Conservation (phyloP, 1,140 invertebrate species). For the Sinella curviseta region DNA sequence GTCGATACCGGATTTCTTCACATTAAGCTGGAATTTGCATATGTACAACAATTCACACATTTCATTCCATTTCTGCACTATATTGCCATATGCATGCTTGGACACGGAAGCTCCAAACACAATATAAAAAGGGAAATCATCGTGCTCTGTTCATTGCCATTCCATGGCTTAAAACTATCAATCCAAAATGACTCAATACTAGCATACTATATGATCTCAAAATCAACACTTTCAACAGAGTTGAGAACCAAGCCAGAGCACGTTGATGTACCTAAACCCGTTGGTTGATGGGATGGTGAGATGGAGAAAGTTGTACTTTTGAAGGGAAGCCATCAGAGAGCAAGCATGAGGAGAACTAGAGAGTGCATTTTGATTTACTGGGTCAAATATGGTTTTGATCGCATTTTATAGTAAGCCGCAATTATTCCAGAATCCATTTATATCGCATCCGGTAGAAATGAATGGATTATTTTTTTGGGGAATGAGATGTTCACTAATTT, state of each 20-base stretch:
- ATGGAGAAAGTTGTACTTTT: slow-evolving; percentile 72
- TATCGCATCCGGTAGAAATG: background rate
- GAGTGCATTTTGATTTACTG: slow-evolving; percentile 85
- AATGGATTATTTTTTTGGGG: background rate
- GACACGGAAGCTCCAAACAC: no score
- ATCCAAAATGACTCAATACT: no score
- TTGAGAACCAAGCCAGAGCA: slow-evolving; percentile 78
- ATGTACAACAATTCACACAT: no score
- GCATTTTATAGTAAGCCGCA: background rate
- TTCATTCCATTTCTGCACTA: no score
- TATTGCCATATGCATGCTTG: no score
- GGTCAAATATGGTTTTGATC: slow-evolving; percentile 46
- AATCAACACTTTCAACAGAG: no score
- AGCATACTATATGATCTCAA: no score
- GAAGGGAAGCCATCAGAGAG: slow-evolving; percentile 78
- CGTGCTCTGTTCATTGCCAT: no score
- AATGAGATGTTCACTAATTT: background rate
- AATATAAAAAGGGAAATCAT: no score
- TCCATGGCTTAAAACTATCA: no score
- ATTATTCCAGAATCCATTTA: background rate
- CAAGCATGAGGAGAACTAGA: slow-evolving; percentile 75
- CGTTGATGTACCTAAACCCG: slow-evolving; percentile 73
- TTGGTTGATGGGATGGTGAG: slow-evolving; percentile 70
- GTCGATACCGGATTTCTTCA: no score
- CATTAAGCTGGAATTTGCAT: no score